Conservation (phyloP, 2,797 vertebrate species). For the Cynodonichthys magdalenae region DNA sequence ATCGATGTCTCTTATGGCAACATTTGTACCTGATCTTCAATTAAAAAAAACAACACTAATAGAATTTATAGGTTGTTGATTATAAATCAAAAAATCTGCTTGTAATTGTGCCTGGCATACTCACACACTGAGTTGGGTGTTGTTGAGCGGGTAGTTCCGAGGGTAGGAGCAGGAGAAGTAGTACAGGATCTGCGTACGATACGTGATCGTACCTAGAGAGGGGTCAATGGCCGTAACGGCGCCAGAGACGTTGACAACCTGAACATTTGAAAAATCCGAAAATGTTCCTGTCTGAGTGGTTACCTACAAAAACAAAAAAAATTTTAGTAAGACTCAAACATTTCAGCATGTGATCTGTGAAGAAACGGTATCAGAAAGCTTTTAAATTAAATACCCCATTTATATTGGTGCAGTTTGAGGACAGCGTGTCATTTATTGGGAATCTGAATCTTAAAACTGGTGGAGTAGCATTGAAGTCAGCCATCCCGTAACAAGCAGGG, state of each 20-base stretch:
- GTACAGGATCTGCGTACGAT: slow-evolving; percentile 72
- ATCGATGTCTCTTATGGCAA: slow-evolving; percentile 75
- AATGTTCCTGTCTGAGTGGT: slow-evolving; percentile 54
- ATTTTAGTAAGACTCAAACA: no score
- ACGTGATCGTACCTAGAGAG: slow-evolving; percentile 61
- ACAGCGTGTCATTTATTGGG: slow-evolving; percentile 54
- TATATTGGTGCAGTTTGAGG: slow-evolving; percentile 55
- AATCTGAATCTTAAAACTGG: slow-evolving; percentile 75
- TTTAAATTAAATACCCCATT: slow-evolving; percentile 56
- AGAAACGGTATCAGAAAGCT: background rate
- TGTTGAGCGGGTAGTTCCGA: slow-evolving; percentile 81
- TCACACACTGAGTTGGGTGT: slow-evolving; percentile 79
- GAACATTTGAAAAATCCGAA: slow-evolving; percentile 70
- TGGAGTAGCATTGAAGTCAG: slow-evolving; percentile 60
- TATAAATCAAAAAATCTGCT: no score
- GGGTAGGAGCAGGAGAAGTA: slow-evolving; percentile 81
- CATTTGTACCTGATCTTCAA: slow-evolving; percentile 74
- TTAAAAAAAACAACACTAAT: background rate
- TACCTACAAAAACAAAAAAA: slow-evolving; percentile 51
- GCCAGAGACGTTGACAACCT: slow-evolving; percentile 78
- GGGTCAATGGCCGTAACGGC: slow-evolving; percentile 66
- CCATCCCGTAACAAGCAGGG: slow-evolving; percentile 58
- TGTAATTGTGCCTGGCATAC: slow-evolving; percentile 49
- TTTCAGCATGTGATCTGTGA: no score
- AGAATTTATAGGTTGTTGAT: background rate